Evolutionary conservation across 92 coral and sea anemone species (phyloP).

Genomic region (Bergia sp.): DNA sequence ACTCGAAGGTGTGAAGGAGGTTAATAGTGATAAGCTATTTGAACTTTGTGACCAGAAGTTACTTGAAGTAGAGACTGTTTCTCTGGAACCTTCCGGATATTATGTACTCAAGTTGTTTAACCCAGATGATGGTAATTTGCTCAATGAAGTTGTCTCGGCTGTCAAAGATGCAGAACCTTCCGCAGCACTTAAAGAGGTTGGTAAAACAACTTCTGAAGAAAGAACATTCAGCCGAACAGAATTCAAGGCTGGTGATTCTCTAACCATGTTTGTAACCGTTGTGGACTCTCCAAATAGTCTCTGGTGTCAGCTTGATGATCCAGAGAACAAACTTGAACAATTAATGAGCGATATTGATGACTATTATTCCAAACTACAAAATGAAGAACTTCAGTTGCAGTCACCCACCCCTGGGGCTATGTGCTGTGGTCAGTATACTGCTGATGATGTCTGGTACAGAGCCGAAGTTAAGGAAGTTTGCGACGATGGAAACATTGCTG

Average conservation of each 20-base stretch:
- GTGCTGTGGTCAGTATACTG: slow-evolving; percentile 83
- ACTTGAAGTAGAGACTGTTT: slow-evolving; percentile 66
- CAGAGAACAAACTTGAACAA: slow-evolving; percentile 43
- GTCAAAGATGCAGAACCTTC: neutral
- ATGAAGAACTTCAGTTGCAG: slow-evolving; percentile 54
- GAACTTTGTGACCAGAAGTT: slow-evolving; percentile 67
- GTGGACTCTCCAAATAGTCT: slow-evolving; percentile 67
- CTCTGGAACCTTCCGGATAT: slow-evolving; percentile 35
- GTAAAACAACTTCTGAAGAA: neutral
- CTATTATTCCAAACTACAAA: slow-evolving; percentile 61
- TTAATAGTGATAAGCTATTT: slow-evolving; percentile 53
- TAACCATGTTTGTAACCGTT: slow-evolving; percentile 42
- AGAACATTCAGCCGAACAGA: slow-evolving; percentile 36
- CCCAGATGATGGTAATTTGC: slow-evolving; percentile 49
- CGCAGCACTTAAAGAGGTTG: neutral
- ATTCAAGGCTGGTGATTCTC: slow-evolving; percentile 44
- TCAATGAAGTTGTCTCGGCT: slow-evolving; percentile 18
- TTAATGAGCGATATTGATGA: slow-evolving; percentile 54
- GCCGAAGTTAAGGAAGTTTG: slow-evolving; percentile 64
- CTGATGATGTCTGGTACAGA: slow-evolving; percentile 81
- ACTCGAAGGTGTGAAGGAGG: slow-evolving; percentile 52
- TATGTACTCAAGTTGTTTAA: slow-evolving; percentile 62
- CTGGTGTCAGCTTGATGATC: slow-evolving; percentile 65
- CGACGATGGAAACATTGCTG: slow-evolving; percentile 54
- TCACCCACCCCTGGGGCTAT: slow-evolving; percentile 51